A percentile compares a stretch with the other conserved stretches of the same genome.
These are phyloP conservation scores for Apoda limacodes DNA, from an alignment of 2,888 invertebrate species.

Conservation along the genomic window DNA sequence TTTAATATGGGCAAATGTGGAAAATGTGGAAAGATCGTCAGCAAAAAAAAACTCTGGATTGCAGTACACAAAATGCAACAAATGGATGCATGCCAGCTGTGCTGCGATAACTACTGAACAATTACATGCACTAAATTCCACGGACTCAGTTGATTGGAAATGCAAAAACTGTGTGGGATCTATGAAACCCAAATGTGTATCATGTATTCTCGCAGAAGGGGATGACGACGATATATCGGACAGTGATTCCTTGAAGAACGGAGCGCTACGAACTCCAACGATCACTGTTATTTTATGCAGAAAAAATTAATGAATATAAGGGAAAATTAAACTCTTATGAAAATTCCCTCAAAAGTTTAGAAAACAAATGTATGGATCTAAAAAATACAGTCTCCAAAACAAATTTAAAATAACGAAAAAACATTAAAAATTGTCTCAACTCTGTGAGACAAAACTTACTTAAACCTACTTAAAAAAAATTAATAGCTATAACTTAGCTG, in stretches of 20 bases:
- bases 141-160: constrained; percentile 17
- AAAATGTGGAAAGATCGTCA: constrained; percentile 14
- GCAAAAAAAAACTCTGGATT: constrained; percentile 14
- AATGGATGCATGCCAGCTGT: constrained; percentile 17
- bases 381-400: constrained; percentile 1
- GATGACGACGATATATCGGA: constrained; percentile 22
- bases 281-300: constrained; percentile 14
- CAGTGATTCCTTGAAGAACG: constrained; percentile 7
- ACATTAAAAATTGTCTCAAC: not conserved
- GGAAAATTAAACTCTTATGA: constrained; percentile 7
- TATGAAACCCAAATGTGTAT: constrained; percentile 13
- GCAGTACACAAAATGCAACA: constrained; percentile 17
- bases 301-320: constrained; percentile 14
- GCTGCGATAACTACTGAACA: constrained; percentile 16
- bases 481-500: not conserved
- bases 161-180: constrained; percentile 14
- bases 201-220: constrained; percentile 15
- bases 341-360: constrained; percentile 3
- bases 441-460: constrained; percentile 6
- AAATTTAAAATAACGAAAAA: not conserved
- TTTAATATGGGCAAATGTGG: no score
- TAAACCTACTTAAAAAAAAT: constrained; percentile 9
- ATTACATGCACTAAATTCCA: constrained; percentile 12
- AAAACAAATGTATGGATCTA: constrained; percentile 5
- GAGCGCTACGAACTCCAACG: constrained; percentile 11